Base-by-base conservation (phyloP, 2,113 vertebrate genomes). In the Amphiprion percula region DNA sequence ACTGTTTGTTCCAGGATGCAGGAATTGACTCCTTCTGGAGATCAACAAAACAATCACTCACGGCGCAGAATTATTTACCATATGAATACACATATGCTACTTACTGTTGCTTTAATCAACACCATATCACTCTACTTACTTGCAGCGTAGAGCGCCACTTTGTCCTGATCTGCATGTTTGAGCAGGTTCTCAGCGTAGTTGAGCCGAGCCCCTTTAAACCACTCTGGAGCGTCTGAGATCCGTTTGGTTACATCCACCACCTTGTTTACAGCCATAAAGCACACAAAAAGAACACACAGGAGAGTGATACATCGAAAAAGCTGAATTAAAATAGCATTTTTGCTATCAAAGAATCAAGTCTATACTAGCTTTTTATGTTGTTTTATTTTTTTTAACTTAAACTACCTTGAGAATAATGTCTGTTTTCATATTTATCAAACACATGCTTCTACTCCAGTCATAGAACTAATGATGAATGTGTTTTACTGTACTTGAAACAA, bases 131-230 rank as follows among this genome's bases (percentile, higher is more conserved):
- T 14, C 10, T 44, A 94, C 98, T 95, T 91, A 99, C 98, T 93
- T 33, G 96, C 96, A 2, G 97, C 95, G 1, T 99, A 99, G 0
- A 99, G 94, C 16, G 98, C 98, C 3, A 97, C 95, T 85, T 96
- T 97, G 87, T 99, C 97, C 0, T 97, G 96, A 67, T 98, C 96
- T 41, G 94, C 90, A 59, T 97, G 97, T 79, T 92, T 96, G 49
- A 99, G 95, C 8, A 99, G 95, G 68, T 99, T 99, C 80, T 99
- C 97, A 0, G 98, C 96, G 0, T 97, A 99, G 96, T 99, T 99
- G 8, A 99, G 92, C 0, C 96, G 94, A 50, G 97, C 97, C 15
- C 97, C 98, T 87, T 81, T 93, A 85, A 99, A 99, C 98, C 98
- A 99, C 77, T 99, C 97, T 0, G 98, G 98, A 52, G 97, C 90